Evolutionary conservation across 2,797 vertebrate species (phyloP).

Genomic region (Lacerta viridis): DNA sequence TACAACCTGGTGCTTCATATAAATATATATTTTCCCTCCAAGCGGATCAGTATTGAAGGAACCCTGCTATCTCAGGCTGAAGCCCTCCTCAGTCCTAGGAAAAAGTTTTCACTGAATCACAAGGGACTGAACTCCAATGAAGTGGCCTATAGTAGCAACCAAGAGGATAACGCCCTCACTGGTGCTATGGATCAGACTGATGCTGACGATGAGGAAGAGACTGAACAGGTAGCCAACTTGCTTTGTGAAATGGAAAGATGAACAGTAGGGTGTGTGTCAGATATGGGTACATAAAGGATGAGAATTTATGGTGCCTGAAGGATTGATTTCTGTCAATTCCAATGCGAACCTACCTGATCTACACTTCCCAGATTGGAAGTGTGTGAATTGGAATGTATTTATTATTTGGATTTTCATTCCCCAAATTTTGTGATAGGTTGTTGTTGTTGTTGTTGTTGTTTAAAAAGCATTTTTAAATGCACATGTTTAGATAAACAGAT

Average conservation of each 20-base stretch:
- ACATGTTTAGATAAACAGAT: too few relatives aligned
- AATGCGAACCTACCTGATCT: too few relatives aligned
- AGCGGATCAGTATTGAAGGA: slow-evolving; percentile 85
- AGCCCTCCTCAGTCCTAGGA: slow-evolving; percentile 81
- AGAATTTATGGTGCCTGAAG: too few relatives aligned
- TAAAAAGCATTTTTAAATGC: too few relatives aligned
- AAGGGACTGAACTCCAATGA: slow-evolving; percentile 85
- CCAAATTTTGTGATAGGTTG: too few relatives aligned
- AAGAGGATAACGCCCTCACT: slow-evolving; percentile 83
- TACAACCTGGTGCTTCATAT: slow-evolving; percentile 1
- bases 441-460: too few relatives aligned
- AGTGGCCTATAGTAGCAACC: slow-evolving; percentile 83
- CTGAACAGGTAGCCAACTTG: slow-evolving; percentile 81
- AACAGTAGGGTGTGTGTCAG: not conserved
- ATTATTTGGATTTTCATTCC: too few relatives aligned
- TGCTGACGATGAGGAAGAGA: slow-evolving; percentile 90
- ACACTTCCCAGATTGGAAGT: not conserved
- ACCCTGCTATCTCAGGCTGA: slow-evolving; percentile 85
- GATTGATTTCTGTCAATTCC: too few relatives aligned
- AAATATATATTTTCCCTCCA: not conserved
- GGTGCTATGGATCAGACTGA: slow-evolving; percentile 85
- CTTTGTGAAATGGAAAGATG: not conserved
- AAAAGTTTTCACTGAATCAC: slow-evolving; percentile 56
- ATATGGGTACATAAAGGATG: not conserved
- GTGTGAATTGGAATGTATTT: too few relatives aligned